phyloP scores from a whole-genome alignment of 2,888 invertebrate species.

The Agriopis marginaria region DNA sequence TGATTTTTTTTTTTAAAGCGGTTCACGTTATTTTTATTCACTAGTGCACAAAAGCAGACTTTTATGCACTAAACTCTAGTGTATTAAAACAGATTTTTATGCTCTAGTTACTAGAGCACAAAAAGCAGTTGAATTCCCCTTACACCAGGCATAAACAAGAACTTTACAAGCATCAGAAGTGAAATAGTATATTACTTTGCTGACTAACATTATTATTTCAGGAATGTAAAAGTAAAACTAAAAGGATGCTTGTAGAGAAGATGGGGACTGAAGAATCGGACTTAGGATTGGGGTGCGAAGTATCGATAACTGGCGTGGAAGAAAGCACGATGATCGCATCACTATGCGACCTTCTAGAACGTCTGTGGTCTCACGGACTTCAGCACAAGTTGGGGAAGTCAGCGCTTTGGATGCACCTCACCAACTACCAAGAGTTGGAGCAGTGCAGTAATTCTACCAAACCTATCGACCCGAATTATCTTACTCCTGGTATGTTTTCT shows the following conservation, averaged over 20 bases:
- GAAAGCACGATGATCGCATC: constrained; percentile 99
- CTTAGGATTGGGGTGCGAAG: constrained; percentile 94
- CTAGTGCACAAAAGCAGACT: too few relatives aligned
- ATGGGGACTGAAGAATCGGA: constrained; percentile 99
- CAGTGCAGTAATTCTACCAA: constrained; percentile 87
- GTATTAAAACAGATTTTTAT: too few relatives aligned
- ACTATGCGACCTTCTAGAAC: constrained; percentile 97
- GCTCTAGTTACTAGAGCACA: too few relatives aligned
- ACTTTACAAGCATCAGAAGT: not conserved
- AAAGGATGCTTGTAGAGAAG: constrained; percentile 99
- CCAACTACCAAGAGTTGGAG: constrained; percentile 94
- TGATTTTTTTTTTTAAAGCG: too few relatives aligned
- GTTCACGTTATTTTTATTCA: too few relatives aligned
- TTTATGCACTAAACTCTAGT: too few relatives aligned
- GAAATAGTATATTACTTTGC: not conserved
- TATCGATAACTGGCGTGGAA: constrained; percentile 91
- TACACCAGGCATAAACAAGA: too few relatives aligned
- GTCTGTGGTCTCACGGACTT: constrained; percentile 99
- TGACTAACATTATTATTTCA: constrained; percentile 58
- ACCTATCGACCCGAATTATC: constrained; percentile 83
- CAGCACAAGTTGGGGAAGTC: constrained; percentile 99
- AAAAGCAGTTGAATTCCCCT: too few relatives aligned
- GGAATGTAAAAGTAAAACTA: constrained; percentile 98
- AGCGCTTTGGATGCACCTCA: constrained; percentile 97
- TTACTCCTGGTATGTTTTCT: constrained; percentile 79